phyloP scores from a whole-genome alignment of 2,113 vertebrate species.

The Speoplatyrhinus poulsoni region DNA sequence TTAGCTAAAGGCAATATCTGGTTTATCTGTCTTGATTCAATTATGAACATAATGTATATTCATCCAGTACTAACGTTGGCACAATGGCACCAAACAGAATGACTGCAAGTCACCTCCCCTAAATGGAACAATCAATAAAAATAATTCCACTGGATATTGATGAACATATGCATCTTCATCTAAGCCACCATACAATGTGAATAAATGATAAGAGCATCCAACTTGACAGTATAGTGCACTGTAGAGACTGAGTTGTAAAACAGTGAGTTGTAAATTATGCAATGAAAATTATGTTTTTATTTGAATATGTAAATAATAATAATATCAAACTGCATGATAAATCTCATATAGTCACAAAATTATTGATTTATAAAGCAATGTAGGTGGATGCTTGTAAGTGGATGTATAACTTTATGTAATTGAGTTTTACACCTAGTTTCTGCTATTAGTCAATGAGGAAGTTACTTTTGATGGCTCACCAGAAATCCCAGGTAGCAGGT shows the following conservation, averaged over 20 bases:
- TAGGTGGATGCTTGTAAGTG: too few relatives aligned
- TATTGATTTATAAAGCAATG: too few relatives aligned
- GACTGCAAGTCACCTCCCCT: not conserved
- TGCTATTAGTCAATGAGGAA: not conserved
- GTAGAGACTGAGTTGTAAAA: not conserved
- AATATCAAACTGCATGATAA: too few relatives aligned
- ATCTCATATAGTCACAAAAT: too few relatives aligned
- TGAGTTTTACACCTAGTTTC: not conserved
- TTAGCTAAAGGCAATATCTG: too few relatives aligned
- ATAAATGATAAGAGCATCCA: not conserved
- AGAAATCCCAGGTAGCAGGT: slow-evolving; percentile 90
- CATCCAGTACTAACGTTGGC: not conserved
- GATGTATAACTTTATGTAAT: too few relatives aligned
- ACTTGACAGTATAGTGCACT: not conserved
- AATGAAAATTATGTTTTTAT: too few relatives aligned
- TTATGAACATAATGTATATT: not conserved
- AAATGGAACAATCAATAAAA: not conserved
- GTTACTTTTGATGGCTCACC: slow-evolving; percentile 76
- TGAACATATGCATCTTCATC: not conserved
- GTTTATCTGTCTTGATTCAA: too few relatives aligned
- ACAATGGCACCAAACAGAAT: not conserved
- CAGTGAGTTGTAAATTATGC: too few relatives aligned
- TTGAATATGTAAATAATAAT: too few relatives aligned
- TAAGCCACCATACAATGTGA: not conserved
- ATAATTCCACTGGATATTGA: not conserved